Evolutionary conservation across 2,113 vertebrate genomes (phyloP).

Genomic region (Panthera uncia): DNA sequence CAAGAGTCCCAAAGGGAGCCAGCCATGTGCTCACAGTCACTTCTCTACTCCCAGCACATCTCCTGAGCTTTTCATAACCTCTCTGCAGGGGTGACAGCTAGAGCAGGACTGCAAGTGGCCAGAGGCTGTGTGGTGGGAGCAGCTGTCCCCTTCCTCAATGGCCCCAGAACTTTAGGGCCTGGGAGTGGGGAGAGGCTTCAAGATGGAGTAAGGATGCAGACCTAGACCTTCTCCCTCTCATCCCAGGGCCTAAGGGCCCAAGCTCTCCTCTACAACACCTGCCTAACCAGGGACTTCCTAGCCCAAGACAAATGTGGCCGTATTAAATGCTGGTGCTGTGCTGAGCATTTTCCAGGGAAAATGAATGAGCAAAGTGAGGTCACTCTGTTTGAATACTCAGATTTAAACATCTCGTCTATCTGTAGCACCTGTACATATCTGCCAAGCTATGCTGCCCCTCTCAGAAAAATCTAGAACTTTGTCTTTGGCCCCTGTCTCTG

Average conservation of each 20-base stretch:
- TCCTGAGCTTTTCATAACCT: background rate
- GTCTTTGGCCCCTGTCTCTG: background rate
- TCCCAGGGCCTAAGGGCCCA: background rate
- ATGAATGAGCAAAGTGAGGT: background rate
- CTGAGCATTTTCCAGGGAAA: background rate
- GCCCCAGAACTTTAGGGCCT: background rate
- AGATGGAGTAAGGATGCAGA: background rate
- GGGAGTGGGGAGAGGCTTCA: background rate
- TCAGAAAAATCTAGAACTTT: background rate
- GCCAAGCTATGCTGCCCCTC: background rate
- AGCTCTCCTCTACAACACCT: background rate
- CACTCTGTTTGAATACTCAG: background rate
- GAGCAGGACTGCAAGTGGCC: background rate
- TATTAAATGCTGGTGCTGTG: background rate
- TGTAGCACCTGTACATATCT: background rate
- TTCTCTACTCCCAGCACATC: background rate
- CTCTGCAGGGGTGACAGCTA: background rate
- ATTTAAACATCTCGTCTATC: background rate
- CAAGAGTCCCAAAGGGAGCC: background rate
- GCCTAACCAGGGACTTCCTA: background rate
- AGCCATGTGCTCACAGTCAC: background rate
- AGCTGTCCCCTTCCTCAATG: background rate
- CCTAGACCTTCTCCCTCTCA: background rate
- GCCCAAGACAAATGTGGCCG: background rate
- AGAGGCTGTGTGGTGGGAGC: background rate